Evolutionary conservation across 2,888 invertebrate species (phyloP).

Genomic region (Tinea pellionella): DNA sequence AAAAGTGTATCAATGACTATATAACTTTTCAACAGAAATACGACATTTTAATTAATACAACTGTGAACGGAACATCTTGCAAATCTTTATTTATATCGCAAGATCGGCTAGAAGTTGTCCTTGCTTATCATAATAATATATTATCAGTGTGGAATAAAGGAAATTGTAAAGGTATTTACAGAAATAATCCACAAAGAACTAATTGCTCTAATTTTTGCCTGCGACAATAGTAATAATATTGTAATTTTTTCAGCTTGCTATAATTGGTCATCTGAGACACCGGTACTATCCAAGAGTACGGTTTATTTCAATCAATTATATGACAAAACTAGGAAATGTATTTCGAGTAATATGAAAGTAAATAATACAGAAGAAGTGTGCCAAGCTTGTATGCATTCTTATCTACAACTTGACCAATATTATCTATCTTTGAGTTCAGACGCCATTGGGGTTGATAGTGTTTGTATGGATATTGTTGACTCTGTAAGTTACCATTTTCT

Average conservation of each 20-base stretch:
- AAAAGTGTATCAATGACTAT: conserved; percentile 68
- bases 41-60: conserved; percentile 48
- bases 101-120: conserved; percentile 72
- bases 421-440: conserved; percentile 68
- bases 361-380: conserved; percentile 54
- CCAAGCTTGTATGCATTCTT: conserved; percentile 62
- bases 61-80: conserved; percentile 67
- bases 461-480: conserved; percentile 78
- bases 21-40: conserved; percentile 60
- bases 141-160: conserved; percentile 70
- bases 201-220: too few species aligned
- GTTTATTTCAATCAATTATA: conserved; percentile 54
- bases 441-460: conserved; percentile 66
- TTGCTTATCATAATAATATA: conserved; percentile 67
- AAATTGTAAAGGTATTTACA: conserved; percentile 72
- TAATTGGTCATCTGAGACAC: conserved; percentile 44
- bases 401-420: conserved; percentile 64
- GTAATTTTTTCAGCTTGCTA: conserved; percentile 66
- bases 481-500: conserved; percentile 56
- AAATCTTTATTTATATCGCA: conserved; percentile 68
- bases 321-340: conserved; percentile 54
- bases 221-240: neutral
- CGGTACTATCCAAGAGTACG: conserved; percentile 60
- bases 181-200: too few species aligned
- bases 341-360: conserved; percentile 31